Evolutionary conservation across 1,140 invertebrate genomes (phyloP), one percentile per base, ranked within the genome.

Genomic region (Acromyrmex charruanus): DNA sequence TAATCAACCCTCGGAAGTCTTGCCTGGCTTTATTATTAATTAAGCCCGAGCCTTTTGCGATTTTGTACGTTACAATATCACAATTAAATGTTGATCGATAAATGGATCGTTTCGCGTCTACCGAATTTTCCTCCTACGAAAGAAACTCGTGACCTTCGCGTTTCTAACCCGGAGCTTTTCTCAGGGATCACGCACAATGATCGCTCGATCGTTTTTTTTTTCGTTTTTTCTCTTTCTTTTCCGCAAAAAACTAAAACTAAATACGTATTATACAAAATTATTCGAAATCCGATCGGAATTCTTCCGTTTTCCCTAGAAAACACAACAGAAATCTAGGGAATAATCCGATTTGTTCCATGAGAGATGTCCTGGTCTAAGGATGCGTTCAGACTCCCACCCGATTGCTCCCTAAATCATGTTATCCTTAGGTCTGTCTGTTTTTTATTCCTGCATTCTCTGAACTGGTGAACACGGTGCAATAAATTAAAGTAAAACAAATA

Each of bases 51-150:
- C 85, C 85, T 92, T 92, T 93, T 90, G 93, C 91, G 93, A 93
- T 93, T 94, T 95, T 95, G 93, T 95, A 95, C 94, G 94, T 94
- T 94, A 92, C 91, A 39, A 39, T 39, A 95, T 95, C 94, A 95
- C 94, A 95, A 94, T 94, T 55, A 63, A 88, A 93, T 66, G 92
- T 88, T 91, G 87, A 92, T 86, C 91, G 92, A 94, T 89, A 91
- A 93, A 68, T 91, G 91, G 90, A 85, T 91, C 92, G 88, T 91
- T 89, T 87, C 86, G 68, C 58, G 10, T 71, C 39, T 58, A 2
- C 0, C 35, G 35, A 6, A 66, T 49, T 44, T 68, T 12, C 5
- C 55, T 58, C 28, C 7, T 68, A 53, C 2, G n/a, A 63, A 49
- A 79, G 44, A 35, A 65, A 49, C 14, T 65, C 35, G 12, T 7